Base-by-base conservation (phyloP, 2,888 invertebrate species). In the Lithosia quadra region DNA sequence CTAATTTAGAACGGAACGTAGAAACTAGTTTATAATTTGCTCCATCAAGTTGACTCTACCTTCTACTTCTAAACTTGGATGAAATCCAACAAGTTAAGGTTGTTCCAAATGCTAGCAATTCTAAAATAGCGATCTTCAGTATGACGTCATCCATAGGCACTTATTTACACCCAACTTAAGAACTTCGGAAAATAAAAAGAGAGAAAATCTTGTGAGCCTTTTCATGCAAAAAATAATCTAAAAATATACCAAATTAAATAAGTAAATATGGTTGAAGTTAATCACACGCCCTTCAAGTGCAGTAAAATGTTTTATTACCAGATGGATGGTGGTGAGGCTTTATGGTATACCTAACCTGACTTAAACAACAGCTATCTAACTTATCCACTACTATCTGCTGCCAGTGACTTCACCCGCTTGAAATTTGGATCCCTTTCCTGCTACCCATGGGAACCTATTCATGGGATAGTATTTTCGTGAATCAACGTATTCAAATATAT, bases 141-240 rank as follows among this genome's bases (percentile, higher is more conserved):
- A n/a, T 49, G 49, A 49, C 49, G 49, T 49, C 49, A 49, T 49
- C n/a, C n/a, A 49, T 49, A n/a, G 9, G 49, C 49, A 49, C 49
- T 49, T 49, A 7, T 49, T 8, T n/a, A 49, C 9, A 9, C n/a
- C 18, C 49, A 8, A 2, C 9, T 0, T 43, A 15, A 28, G 5
- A 28, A 28, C 28, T 5, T 28, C 5, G 28, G 28, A 28, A 28
- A 43, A 43, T 1, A 18, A 7, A 43, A 49, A 49, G n/a, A n/a
- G 49, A 49, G 49, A 2, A 7, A 18, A 43, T 9, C 5, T 15
- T 49, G n/a, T 39, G 13, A 13, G 13, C 13, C 15, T 39, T 13
- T 15, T 15, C 39, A 28, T 28, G 39, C n/a, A 39, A 39, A n/a
- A n/a, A n/a, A n/a, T n/a, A n/a, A n/a, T n/a, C 2, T 43, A 43